A percentile compares a stretch with the other conserved stretches of the same genome.
phyloP scores from a whole-genome alignment of 2,113 vertebrate species.

The Rousettus leschenaultii region DNA sequence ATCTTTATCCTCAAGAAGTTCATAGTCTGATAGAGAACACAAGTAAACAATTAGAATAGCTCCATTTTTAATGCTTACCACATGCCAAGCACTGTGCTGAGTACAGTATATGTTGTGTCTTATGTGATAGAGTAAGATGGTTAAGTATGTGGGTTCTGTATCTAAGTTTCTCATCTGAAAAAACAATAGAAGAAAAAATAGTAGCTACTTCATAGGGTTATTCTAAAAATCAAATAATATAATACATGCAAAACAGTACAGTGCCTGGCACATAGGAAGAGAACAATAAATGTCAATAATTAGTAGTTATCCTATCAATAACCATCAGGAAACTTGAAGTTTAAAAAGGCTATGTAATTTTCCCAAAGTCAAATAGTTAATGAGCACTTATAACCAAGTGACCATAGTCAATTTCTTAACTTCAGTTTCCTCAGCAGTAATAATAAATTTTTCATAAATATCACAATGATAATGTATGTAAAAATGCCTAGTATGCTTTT shows the following conservation, averaged over 20 bases:
- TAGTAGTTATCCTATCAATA: not conserved
- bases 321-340: not conserved
- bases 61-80: slow-evolving; percentile 1
- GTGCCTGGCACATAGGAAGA: not conserved
- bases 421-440: not conserved
- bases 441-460: slow-evolving; percentile 19
- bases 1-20: not conserved
- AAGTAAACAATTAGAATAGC: not conserved
- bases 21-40: not conserved
- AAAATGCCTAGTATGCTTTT: not conserved
- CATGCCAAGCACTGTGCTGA: not conserved
- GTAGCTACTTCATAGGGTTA: not conserved
- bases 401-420: not conserved
- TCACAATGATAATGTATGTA: not conserved
- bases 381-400: not conserved
- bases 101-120: not conserved
- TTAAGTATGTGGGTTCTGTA: not conserved
- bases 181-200: not conserved
- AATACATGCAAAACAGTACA: not conserved
- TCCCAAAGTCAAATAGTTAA: not conserved
- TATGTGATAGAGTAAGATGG: not conserved
- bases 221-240: not conserved
- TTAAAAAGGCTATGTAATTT: not conserved
- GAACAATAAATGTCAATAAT: not conserved
- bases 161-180: not conserved